phyloP scores from a whole-genome alignment of 2,888 invertebrate species.

The Zele albiditarsus region DNA sequence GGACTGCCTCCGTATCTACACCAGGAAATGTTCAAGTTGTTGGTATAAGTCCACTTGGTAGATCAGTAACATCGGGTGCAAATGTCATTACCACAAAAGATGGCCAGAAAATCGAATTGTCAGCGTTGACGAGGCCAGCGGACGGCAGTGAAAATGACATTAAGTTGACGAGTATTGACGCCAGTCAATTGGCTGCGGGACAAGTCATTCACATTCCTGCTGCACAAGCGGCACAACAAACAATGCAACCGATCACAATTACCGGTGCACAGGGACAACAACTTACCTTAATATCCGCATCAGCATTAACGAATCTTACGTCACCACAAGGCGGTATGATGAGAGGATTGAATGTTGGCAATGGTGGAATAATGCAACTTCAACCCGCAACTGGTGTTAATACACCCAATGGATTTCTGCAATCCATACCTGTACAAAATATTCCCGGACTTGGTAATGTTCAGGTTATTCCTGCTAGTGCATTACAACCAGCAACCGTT shows the following conservation, averaged over 20 bases:
- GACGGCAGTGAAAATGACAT: conserved; percentile 64
- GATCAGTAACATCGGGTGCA: conserved; percentile 55
- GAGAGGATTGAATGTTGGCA: conserved; percentile 66
- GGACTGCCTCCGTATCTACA: conserved; percentile 69
- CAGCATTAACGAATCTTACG: conserved; percentile 74
- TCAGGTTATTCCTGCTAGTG: conserved; percentile 84
- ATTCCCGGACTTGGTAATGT: conserved; percentile 87
- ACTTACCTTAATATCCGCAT: conserved; percentile 87
- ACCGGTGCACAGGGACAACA: conserved; percentile 85
- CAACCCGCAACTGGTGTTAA: conserved; percentile 74
- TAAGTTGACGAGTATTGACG: conserved; percentile 69
- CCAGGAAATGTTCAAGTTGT: conserved; percentile 71
- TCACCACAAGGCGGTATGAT: conserved; percentile 67
- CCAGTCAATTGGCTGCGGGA: conserved; percentile 67
- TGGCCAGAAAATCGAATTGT: conserved; percentile 69
- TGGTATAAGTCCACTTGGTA: conserved; percentile 65
- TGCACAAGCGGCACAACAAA: conserved; percentile 55
- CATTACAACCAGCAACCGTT: conserved; percentile 72
- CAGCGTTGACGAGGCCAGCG: conserved; percentile 63
- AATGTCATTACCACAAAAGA: conserved; percentile 70
- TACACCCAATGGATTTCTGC: conserved; percentile 73
- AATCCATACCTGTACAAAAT: conserved; percentile 84
- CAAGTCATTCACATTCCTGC: conserved; percentile 71
- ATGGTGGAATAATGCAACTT: conserved; percentile 73
- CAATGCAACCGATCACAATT: conserved; percentile 80